phyloP scores from a whole-genome alignment of 1,140 invertebrate species.

The Patella vulgata region DNA sequence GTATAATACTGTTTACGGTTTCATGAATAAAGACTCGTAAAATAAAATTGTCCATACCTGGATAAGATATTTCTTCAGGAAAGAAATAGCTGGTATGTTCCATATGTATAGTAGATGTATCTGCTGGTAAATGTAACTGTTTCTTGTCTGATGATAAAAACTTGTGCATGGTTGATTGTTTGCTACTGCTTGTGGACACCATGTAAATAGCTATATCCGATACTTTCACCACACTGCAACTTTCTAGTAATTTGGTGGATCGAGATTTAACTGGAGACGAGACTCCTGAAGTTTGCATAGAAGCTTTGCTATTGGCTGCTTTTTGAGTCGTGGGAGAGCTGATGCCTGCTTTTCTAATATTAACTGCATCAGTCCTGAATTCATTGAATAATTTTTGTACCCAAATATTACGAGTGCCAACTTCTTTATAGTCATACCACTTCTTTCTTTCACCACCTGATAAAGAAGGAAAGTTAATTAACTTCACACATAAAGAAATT shows the following conservation, averaged over 20 bases:
- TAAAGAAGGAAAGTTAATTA: conserved; percentile 40
- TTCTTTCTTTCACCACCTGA: conserved; percentile 80
- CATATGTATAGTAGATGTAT: conserved; percentile 89
- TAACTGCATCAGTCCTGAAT: conserved; percentile 59
- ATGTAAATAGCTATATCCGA: conserved; percentile 73
- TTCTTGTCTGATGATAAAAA: conserved; percentile 89
- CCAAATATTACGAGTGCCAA: conserved; percentile 64
- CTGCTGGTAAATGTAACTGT: conserved; percentile 83
- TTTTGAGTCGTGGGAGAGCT: conserved; percentile 28
- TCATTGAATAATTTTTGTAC: conserved; percentile 63
- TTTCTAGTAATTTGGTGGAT: conserved; percentile 88
- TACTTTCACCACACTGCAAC: conserved; percentile 83
- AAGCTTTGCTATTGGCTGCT: conserved; percentile 4
- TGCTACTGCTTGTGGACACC: conserved; percentile 69
- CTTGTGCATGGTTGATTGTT: conserved; percentile 78
- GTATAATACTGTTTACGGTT: too few species aligned
- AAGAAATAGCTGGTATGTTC: conserved; percentile 98
- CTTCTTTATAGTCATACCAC: conserved; percentile 77
- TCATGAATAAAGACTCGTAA: too few species aligned
- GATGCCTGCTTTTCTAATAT: conserved; percentile 36
- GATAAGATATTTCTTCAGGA: conserved; percentile 91
- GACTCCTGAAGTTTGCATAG: not conserved
- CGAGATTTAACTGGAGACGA: conserved; percentile 69
- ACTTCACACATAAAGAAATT: too few species aligned
- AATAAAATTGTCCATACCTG: conserved; percentile 74